phyloP scores from a whole-genome alignment of 2,888 invertebrate species.

The Helobdella robusta region DNA sequence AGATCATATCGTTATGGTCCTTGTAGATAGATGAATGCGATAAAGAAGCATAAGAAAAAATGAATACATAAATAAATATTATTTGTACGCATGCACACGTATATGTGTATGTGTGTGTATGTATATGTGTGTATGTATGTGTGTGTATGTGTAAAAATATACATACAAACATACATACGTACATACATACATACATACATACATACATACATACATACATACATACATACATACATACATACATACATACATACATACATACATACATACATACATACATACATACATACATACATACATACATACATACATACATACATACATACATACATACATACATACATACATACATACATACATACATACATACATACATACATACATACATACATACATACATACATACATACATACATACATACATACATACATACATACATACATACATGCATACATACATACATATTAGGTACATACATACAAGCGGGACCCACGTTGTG shows the following conservation, averaged over 20 bases:
- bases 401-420: neutral
- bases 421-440: too few relatives aligned
- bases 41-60: too few relatives aligned
- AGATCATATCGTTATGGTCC: too few relatives aligned
- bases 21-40: too few relatives aligned
- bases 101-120: conserved; percentile 18
- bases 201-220: conserved; percentile 1
- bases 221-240: neutral
- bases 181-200: neutral
- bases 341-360: neutral
- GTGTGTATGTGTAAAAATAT: neutral
- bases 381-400: conserved; percentile 1
- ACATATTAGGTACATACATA: too few relatives aligned
- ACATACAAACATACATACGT: neutral
- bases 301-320: neutral
- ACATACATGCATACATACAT: too few relatives aligned
- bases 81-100: too few relatives aligned
- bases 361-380: neutral
- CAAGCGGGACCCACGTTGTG: too few relatives aligned
- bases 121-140: conserved; percentile 7
- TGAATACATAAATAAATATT: too few relatives aligned
- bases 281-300: neutral
- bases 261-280: neutral
- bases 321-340: neutral
- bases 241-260: neutral